A percentile compares a stretch with the other conserved stretches of the same genome.
Evolutionary conservation across 2,797 vertebrate species (phyloP).

Genomic region (Halcyon smyrnensis): DNA sequence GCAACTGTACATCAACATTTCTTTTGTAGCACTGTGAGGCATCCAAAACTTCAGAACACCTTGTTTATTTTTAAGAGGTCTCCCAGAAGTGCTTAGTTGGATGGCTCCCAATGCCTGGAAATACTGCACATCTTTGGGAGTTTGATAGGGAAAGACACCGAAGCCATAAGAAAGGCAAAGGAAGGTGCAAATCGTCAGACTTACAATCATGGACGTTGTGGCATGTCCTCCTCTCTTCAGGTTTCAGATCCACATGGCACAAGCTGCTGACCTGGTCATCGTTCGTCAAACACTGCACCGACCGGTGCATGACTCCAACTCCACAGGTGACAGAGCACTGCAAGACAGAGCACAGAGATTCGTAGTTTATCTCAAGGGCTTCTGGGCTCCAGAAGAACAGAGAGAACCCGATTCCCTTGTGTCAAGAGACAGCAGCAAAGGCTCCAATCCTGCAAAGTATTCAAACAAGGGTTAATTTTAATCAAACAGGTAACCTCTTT

Average conservation of each 20-base stretch:
- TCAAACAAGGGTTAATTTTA: not conserved
- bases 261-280: slow-evolving; percentile 81
- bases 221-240: slow-evolving; percentile 85
- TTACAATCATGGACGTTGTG: slow-evolving; percentile 86
- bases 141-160: not conserved
- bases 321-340: slow-evolving; percentile 93
- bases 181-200: slow-evolving; percentile 51
- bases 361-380: not conserved
- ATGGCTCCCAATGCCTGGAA: not conserved
- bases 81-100: not conserved
- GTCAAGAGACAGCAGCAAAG: not conserved
- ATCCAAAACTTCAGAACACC: not conserved
- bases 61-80: slow-evolving; percentile 3
- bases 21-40: not conserved
- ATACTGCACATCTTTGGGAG: not conserved
- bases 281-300: slow-evolving; percentile 86
- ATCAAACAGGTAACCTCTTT: not conserved
- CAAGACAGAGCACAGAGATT: not conserved
- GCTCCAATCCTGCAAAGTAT: not conserved
- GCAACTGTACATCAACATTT: not conserved
- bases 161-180: not conserved
- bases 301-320: slow-evolving; percentile 88
- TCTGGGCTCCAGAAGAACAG: not conserved
- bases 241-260: slow-evolving; percentile 82
- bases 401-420: not conserved